These are phyloP conservation scores for Axis porcinus DNA, from an alignment of 2,113 vertebrate genomes.

Conservation along the genomic window DNA sequence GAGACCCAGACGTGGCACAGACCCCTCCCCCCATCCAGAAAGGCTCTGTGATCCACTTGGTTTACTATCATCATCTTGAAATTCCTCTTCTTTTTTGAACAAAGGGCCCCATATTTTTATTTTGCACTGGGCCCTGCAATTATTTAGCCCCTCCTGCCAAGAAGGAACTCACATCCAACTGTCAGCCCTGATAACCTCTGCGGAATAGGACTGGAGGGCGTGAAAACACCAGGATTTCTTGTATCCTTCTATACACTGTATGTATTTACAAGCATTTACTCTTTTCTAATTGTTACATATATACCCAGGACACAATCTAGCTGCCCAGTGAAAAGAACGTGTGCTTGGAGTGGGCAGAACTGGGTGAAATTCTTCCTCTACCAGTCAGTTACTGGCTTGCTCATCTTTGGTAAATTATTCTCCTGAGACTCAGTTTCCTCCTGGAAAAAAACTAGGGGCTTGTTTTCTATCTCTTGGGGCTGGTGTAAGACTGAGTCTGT, in stretches of 20 bases:
- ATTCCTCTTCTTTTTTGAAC: background rate
- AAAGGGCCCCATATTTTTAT: background rate
- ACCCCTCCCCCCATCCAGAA: background rate
- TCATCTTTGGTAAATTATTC: background rate
- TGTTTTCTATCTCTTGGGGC: background rate
- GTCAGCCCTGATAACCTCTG: background rate
- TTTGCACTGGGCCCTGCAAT: background rate
- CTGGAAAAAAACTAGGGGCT: background rate
- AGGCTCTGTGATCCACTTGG: background rate
- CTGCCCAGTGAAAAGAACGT: accelerated
- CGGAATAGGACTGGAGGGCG: accelerated
- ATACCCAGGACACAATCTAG: background rate
- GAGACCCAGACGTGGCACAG: background rate
- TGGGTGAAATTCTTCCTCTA: background rate
- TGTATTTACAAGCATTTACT: background rate
- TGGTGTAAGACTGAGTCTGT: background rate
- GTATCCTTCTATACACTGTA: background rate
- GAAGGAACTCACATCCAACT: accelerated
- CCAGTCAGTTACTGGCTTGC: too few species aligned
- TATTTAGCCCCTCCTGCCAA: background rate
- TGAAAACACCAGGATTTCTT: background rate
- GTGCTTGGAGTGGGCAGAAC: background rate
- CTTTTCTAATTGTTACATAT: background rate
- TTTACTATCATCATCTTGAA: background rate
- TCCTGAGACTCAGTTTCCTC: background rate